Evolutionary conservation across 2,113 vertebrate species (phyloP).

Genomic region (Coryphaenoides rupestris): DNA sequence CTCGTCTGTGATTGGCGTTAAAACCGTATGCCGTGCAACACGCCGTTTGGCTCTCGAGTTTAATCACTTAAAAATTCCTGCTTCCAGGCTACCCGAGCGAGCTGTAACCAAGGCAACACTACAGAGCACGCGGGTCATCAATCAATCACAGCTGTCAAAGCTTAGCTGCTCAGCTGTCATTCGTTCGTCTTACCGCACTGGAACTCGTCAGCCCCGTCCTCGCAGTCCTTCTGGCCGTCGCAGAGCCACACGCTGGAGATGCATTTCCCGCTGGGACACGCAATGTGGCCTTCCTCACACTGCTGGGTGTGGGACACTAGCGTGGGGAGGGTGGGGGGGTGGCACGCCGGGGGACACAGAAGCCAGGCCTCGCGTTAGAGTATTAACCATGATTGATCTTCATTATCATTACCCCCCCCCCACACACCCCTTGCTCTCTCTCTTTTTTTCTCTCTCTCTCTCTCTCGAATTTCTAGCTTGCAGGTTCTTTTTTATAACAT

Average conservation of each 20-base stretch:
- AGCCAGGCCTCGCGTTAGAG: slow-evolving; percentile 11
- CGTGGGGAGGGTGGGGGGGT: slow-evolving; percentile 31
- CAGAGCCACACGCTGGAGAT: slow-evolving; percentile 97
- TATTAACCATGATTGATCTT: slow-evolving; percentile 28
- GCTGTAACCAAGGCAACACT: no score
- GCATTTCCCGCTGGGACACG: slow-evolving; percentile 96
- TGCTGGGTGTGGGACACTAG: slow-evolving; percentile 90
- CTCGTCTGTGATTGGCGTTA: no score
- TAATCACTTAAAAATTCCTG: no score
- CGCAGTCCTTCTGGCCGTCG: slow-evolving; percentile 96
- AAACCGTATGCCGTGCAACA: no score
- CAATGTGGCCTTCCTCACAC: slow-evolving; percentile 97
- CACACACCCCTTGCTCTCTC: slow-evolving; percentile 24
- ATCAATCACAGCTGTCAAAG: no score
- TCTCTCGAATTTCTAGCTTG: slow-evolving; percentile 42
- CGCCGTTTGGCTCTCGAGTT: no score
- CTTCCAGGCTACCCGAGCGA: no score
- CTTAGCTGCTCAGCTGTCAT: no score
- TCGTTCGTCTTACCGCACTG: slow-evolving; percentile 83
- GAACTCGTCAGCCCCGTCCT: slow-evolving; percentile 93
- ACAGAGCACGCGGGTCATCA: no score
- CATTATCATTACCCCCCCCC: slow-evolving; percentile 37
- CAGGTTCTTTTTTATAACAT: slow-evolving; percentile 23
- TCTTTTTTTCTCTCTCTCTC: slow-evolving; percentile 14
- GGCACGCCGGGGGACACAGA: slow-evolving; percentile 28